Evolutionary conservation across 2,113 vertebrate species (phyloP), one percentile per base, ranked within the genome.

Genomic region (Promerops cafer): DNA sequence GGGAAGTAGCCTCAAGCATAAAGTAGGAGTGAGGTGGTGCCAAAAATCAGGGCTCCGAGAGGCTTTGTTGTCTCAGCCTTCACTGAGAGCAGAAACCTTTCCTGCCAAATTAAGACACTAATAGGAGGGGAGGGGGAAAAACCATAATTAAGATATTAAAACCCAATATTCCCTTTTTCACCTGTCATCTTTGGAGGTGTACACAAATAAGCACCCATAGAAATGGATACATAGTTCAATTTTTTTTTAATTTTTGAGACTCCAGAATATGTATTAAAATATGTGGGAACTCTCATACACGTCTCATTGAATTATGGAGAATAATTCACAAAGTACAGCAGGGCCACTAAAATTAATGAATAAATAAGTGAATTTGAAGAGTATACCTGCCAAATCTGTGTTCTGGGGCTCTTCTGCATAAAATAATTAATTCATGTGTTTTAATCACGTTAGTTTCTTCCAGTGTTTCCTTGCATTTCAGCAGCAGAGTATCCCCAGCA

Each of bases 401-500:
- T 87, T 96, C 90, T 96, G 71, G 19, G 63, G 83, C 83, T 96
- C 11, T 89, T 77, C 57, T 66, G 65, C 7, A 3, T 89, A 63
- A 66, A 94, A 89, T 8, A 94, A 95, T 95, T 94, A 87, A 94
- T 94, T 97, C 26, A 42, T 72, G 28, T 20, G 59, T 93, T 97
- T 92, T 87, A 94, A 93, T 96, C 57, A n/a, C 44, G n/a, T 52
- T 96, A 35, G 54, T 95, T 92, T 91, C 57, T 96, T 88, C 74
- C 69, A 59, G 10, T 69, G 72, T 86, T 42, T 37, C 23, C 66
- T 64, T 92, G 57, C 79, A 39, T 92, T 94, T 96, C 47, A 69
- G 33, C 71, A 76, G 70, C 83, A 82, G 63, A 90, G 28, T 70
- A 88, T 78, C 53, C 95, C 20, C 13, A 12, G 61, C 11, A n/a